These are phyloP conservation scores for Choreutis nemorana DNA, from an alignment of 2,888 invertebrate genomes.

Conservation along the genomic window DNA sequence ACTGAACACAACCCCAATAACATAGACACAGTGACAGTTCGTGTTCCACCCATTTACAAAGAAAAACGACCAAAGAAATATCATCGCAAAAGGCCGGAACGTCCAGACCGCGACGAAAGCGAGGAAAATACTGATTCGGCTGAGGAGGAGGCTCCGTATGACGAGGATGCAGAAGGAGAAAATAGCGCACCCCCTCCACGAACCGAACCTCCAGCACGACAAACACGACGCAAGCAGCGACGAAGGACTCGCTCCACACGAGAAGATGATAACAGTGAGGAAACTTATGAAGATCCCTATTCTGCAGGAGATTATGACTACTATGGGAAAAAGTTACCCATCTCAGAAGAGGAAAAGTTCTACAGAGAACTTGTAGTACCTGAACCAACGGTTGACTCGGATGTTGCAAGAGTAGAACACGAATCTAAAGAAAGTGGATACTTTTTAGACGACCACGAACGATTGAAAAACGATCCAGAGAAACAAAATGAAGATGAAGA, in stretches of 20 bases:
- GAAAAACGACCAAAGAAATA: constrained; percentile 51
- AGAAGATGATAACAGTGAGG: background rate
- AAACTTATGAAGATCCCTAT: constrained; percentile 1
- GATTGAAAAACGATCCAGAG: constrained; percentile 34
- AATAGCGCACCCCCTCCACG: constrained; percentile 25
- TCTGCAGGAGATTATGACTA: constrained; percentile 34
- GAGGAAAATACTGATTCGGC: constrained; percentile 9
- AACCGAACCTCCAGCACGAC: constrained; percentile 32
- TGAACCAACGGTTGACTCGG: constrained; percentile 38
- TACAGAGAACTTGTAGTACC: constrained; percentile 34
- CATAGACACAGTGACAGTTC: constrained; percentile 58
- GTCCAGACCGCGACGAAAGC: constrained; percentile 21
- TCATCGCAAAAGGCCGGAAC: constrained; percentile 31
- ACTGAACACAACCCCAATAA: constrained; percentile 57
- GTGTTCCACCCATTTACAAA: constrained; percentile 56
- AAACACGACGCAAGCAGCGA: constrained; percentile 32
- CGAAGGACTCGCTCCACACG: constrained; percentile 28
- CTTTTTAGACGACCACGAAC: constrained; percentile 40
- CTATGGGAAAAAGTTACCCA: constrained; percentile 36
- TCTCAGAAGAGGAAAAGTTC: constrained; percentile 43
- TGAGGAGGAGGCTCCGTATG: constrained; percentile 22
- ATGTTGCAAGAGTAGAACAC: constrained; percentile 33
- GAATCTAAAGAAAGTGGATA: constrained; percentile 19
- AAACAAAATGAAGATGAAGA: background rate
- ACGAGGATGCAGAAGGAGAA: constrained; percentile 28